Base-by-base conservation (phyloP, 2,113 vertebrate genomes). In the Seriola dumerili region DNA sequence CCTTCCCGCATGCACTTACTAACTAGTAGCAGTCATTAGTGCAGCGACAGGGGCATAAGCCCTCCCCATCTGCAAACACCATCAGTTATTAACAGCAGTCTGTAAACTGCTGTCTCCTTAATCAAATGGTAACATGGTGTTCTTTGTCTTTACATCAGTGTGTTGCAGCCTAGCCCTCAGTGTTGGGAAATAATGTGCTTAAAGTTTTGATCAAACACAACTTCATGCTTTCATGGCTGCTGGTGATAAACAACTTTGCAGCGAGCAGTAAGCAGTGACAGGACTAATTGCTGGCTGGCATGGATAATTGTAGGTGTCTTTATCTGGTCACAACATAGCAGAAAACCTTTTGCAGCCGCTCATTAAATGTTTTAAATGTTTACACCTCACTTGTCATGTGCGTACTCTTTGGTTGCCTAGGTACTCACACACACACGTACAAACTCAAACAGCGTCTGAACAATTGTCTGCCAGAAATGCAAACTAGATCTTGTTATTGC, bases 241-340 rank as follows among this genome's bases (percentile, higher is more conserved):
- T 84, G 64, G 77, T 68, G 79, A 88, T 88, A 86, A 87, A 91
- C 77, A 89, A 74, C 76, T 91, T 89, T 75, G 72, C 67, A 73
- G 69, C 86, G 81, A 67, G 75, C 50, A 57, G 38, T 29, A 64
- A 73, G 73, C 63, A 76, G 66, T 62, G 85, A 84, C 85, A 66
- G 64, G 59, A 78, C 81, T 94, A 94, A 94, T 92, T 83, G 85
- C 81, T 8, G 81, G 84, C 85, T 93, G 91, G 78, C 84, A 84
- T 16, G 29, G 71, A 83, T 93, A 92, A 93, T 94, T 93, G 83
- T 66, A 72, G 82, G 71, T 82, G 82, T 68, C 70, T 75, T 88
- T 83, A 92, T 93, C 73, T 74, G 88, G 83, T 85, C 84, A 81
- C 81, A 74, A 65, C 73, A 85, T 52, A 65, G 54, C 81, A 86